A percentile compares a stretch with the other conserved stretches of the same genome.
Conservation (phyloP, 1,140 invertebrate species). For the Cheumatopsyche charites region DNA sequence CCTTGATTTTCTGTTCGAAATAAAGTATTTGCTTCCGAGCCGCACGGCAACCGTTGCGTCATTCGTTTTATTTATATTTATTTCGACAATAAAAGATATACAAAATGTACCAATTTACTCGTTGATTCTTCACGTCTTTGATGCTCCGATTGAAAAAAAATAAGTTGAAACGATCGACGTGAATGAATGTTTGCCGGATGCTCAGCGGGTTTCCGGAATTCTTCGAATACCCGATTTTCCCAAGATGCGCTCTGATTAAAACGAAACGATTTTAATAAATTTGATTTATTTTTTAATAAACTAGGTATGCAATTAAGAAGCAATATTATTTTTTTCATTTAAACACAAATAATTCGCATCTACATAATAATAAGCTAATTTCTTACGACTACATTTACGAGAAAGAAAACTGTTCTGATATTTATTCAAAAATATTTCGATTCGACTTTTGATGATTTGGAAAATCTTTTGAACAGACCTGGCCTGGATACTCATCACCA, state of each 20-base stretch:
- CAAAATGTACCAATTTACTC: conserved; percentile 7
- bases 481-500: conserved; percentile 25
- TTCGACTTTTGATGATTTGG: too few relatives aligned
- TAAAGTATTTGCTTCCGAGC: background rate
- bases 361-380: too few relatives aligned
- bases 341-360: too few relatives aligned
- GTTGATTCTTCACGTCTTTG: background rate
- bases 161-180: background rate
- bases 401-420: too few relatives aligned
- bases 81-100: background rate
- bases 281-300: too few relatives aligned
- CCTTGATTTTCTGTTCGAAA: too few relatives aligned
- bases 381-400: too few relatives aligned
- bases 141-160: background rate
- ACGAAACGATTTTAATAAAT: too few relatives aligned
- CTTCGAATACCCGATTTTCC: conserved; percentile 7
- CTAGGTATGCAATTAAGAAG: too few relatives aligned
- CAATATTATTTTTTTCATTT: too few relatives aligned
- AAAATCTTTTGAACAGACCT: conserved; percentile 17
- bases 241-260: too few relatives aligned
- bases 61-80: conserved; percentile 4
- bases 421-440: too few relatives aligned
- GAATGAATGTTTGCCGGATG: background rate
- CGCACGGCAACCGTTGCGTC: background rate
- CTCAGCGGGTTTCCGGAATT: conserved; percentile 14